A percentile compares a stretch with the other conserved stretches of the same genome.
These are phyloP conservation scores for Trichacis sp. DNA, from an alignment of 2,888 invertebrate species.

Conservation along the genomic window DNA sequence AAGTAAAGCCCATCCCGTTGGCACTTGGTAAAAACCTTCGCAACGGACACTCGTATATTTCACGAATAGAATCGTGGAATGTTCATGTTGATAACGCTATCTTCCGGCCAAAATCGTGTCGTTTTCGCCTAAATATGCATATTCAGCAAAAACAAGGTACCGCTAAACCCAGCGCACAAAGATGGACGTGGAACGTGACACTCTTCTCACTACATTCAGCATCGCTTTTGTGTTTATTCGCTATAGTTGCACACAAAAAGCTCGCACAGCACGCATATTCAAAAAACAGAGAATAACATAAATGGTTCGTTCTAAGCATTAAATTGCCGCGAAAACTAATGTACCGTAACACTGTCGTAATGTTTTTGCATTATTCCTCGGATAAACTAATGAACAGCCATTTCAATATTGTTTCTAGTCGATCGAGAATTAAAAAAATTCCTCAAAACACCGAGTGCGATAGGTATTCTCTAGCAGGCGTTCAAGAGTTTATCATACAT, in stretches of 20 bases:
- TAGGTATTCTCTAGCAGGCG: too few species aligned
- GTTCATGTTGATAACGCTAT: background rate
- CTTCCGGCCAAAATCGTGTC: background rate
- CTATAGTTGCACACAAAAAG: too few species aligned
- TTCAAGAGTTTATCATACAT: too few species aligned
- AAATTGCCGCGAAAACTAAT: too few species aligned
- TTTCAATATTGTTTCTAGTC: too few species aligned
- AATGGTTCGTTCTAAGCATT: background rate
- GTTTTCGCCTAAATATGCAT: slow-evolving; percentile 5
- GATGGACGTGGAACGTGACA: slow-evolving; percentile 7
- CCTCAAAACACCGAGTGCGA: too few species aligned
- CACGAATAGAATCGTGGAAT: background rate
- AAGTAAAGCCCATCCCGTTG: background rate
- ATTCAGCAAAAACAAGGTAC: background rate
- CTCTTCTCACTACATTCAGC: background rate
- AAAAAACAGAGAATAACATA: background rate
- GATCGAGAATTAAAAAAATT: too few species aligned
- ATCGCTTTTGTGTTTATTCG: background rate
- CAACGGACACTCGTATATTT: slow-evolving; percentile 1
- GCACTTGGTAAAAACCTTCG: background rate
- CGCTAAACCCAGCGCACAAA: background rate
- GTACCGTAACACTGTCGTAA: too few species aligned
- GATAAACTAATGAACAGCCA: too few species aligned
- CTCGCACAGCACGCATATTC: background rate
- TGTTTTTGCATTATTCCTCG: too few species aligned